phyloP scores from a whole-genome alignment of 2,113 vertebrate genomes.

The Pelecanus crispus region DNA sequence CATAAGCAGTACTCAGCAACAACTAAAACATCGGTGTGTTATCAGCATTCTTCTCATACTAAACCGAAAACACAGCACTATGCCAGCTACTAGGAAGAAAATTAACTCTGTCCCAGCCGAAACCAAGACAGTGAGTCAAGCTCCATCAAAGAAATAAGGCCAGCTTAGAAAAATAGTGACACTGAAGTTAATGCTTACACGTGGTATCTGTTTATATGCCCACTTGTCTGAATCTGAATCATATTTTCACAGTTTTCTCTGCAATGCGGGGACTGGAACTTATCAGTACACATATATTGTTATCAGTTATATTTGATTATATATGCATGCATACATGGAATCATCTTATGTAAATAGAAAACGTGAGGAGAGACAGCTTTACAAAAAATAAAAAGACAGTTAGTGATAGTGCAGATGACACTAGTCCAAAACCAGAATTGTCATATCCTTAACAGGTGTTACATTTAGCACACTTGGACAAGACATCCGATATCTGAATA shows the following conservation, averaged over 20 bases:
- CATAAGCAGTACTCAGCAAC: too few species aligned
- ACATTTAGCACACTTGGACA: background rate
- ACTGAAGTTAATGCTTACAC: background rate
- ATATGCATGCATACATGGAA: background rate
- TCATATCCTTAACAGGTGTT: slow-evolving; percentile 15
- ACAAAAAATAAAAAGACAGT: background rate
- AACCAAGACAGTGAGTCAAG: too few species aligned
- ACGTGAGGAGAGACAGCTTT: background rate
- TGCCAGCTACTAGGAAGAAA: too few species aligned
- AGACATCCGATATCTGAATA: background rate
- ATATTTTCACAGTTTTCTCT: background rate
- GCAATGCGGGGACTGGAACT: background rate
- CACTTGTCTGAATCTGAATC: accelerated
- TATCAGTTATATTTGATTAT: background rate
- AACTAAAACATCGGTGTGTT: too few species aligned
- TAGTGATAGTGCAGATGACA: background rate
- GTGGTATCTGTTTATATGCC: background rate
- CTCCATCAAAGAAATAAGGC: background rate
- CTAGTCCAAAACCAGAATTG: background rate
- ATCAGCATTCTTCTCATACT: too few species aligned
- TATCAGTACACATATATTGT: background rate
- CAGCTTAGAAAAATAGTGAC: background rate
- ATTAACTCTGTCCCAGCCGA: too few species aligned
- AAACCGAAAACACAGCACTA: too few species aligned
- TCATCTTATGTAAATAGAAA: background rate